Evolutionary conservation across 2,888 invertebrate species (phyloP).

Genomic region (Tubiluchus corallicola): DNA sequence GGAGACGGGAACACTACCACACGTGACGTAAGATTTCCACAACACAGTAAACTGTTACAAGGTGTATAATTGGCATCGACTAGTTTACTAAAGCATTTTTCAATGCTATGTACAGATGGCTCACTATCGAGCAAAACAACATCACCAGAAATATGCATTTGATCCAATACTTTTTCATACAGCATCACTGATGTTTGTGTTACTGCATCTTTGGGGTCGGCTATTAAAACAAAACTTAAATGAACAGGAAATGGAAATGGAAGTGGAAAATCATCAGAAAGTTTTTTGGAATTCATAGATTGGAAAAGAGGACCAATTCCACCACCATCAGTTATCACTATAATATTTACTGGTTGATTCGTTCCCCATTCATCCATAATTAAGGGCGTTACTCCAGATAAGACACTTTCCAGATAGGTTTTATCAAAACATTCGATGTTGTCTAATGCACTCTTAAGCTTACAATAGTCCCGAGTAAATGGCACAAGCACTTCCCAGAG

Average conservation of each 20-base stretch:
- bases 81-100: conserved; percentile 42
- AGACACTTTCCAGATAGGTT: conserved; percentile 57
- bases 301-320: conserved; percentile 43
- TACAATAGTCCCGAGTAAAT: conserved; percentile 72
- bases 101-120: conserved; percentile 27
- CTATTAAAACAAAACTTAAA: conserved; percentile 38
- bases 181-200: conserved; percentile 40
- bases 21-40: conserved; percentile 52
- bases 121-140: conserved; percentile 27
- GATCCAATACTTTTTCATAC: conserved; percentile 59
- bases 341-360: conserved; percentile 56
- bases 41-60: conserved; percentile 48
- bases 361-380: conserved; percentile 70
- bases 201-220: conserved; percentile 25
- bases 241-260: conserved; percentile 63
- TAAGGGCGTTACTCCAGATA: conserved; percentile 56
- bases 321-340: conserved; percentile 56
- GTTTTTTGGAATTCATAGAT: conserved; percentile 14
- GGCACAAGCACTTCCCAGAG: conserved; percentile 39
- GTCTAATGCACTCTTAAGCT: conserved; percentile 51
- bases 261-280: conserved; percentile 39
- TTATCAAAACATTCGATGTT: conserved; percentile 66
- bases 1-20: conserved; percentile 55
- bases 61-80: conserved; percentile 52
- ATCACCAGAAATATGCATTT: conserved; percentile 46